Evolutionary conservation across 2,797 vertebrate genomes (phyloP).

Genomic region (Urocyon cinereoargenteus): DNA sequence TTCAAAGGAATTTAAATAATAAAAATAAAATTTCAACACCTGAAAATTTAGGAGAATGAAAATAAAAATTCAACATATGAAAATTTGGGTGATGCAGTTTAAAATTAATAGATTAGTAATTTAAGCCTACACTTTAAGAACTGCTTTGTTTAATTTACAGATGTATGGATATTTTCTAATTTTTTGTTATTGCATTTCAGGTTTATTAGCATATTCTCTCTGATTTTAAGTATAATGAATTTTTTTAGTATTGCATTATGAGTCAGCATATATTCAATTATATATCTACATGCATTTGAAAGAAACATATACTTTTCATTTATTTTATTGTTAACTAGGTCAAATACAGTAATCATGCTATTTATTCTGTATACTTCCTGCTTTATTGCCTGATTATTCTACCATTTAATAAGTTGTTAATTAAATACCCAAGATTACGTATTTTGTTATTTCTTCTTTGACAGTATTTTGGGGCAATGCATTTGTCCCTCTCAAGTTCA

Average conservation of each 20-base stretch:
- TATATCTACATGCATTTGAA: background rate
- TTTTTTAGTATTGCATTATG: background rate
- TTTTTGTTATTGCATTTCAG: background rate
- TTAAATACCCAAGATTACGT: background rate
- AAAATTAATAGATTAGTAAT: background rate
- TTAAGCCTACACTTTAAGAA: background rate
- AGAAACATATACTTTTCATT: background rate
- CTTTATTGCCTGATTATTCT: background rate
- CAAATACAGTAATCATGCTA: background rate
- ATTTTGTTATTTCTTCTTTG: slow-evolving; percentile 6
- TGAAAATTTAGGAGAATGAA: background rate
- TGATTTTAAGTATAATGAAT: background rate
- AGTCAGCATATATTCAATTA: background rate
- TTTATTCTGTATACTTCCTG: background rate
- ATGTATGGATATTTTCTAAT: background rate
- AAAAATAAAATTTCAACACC: background rate
- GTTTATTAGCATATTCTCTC: background rate
- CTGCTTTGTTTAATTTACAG: background rate
- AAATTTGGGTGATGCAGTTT: background rate
- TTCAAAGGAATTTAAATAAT: background rate
- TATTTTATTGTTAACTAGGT: background rate
- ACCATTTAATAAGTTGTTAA: background rate
- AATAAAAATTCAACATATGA: background rate
- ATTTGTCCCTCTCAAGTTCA: background rate
- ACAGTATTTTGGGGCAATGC: background rate